Conservation (phyloP, 64 coral and sea anemone species). For the Montipora sp. region DNA sequence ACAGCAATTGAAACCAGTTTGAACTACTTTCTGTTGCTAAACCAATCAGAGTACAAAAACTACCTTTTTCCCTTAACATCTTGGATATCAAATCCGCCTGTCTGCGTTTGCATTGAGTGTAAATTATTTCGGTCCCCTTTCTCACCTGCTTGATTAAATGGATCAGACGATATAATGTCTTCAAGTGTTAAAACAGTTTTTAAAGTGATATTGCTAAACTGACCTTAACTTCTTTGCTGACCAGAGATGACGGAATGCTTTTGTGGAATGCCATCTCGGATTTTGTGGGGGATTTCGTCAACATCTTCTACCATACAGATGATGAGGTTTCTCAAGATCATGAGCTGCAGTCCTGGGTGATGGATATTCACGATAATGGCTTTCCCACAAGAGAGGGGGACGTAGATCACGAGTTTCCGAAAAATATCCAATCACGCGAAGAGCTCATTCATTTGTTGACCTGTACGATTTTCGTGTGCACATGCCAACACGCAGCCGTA, state of each 20-base stretch:
- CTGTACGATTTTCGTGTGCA: constrained; percentile 71
- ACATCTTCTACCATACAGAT: constrained; percentile 44
- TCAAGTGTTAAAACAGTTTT: too few species aligned
- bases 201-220: too few species aligned
- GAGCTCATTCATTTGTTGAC: constrained; percentile 60
- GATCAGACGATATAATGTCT: too few species aligned
- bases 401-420: constrained; percentile 69
- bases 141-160: too few species aligned
- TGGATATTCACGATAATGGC: constrained; percentile 78
- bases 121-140: too few species aligned
- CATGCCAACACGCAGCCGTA: constrained; percentile 83
- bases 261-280: constrained; percentile 68
- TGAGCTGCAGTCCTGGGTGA: constrained; percentile 77
- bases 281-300: constrained; percentile 57
- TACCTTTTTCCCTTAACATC: too few species aligned
- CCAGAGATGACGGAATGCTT: constrained; percentile 72
- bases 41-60: too few species aligned
- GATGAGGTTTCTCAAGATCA: constrained; percentile 54
- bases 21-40: too few species aligned
- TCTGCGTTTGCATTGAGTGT: too few species aligned
- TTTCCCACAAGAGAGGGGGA: constrained; percentile 50
- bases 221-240: neutral
- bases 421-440: constrained; percentile 43
- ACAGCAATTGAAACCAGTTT: too few species aligned
- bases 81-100: too few species aligned